Percentiles rank a stretch among this genome's conserved stretches.
These are phyloP conservation scores for Lysandra bellargus DNA, from an alignment of 2,888 invertebrate genomes.

Conservation along the genomic window DNA sequence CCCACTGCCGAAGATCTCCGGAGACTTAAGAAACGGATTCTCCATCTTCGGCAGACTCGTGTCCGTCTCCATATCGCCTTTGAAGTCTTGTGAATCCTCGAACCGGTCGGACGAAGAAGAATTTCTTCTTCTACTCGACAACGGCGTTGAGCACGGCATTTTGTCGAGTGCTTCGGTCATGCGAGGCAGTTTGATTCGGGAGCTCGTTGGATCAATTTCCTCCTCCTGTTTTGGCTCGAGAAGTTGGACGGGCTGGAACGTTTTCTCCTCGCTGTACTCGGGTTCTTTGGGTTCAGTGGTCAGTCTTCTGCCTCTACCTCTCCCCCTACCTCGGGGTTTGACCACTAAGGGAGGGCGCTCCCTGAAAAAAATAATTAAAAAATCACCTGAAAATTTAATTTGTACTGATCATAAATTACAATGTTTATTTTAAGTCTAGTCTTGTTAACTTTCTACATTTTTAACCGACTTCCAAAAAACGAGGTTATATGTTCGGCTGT, in stretches of 20 bases:
- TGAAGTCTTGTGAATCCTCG: slow-evolving; percentile 49
- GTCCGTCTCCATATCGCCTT: slow-evolving; percentile 49
- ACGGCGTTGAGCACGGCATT: slow-evolving; percentile 63
- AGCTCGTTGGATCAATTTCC: slow-evolving; percentile 68
- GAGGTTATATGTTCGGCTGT: no score
- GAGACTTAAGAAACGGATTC: slow-evolving; percentile 56
- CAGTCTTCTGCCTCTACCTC: slow-evolving; percentile 60
- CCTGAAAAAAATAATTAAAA: slow-evolving; percentile 49
- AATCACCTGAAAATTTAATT: not conserved
- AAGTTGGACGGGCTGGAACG: not conserved
- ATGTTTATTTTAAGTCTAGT: no score
- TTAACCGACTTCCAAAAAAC: no score
- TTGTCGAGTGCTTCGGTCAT: slow-evolving; percentile 74
- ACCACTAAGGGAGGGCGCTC: slow-evolving; percentile 65
- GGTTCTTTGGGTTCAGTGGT: slow-evolving; percentile 37
- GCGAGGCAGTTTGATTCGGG: slow-evolving; percentile 70
- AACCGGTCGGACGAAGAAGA: slow-evolving; percentile 51
- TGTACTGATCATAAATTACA: not conserved
- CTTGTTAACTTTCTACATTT: no score
- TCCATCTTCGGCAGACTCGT: slow-evolving; percentile 48
- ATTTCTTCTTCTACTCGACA: slow-evolving; percentile 59
- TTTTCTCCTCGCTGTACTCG: not conserved
- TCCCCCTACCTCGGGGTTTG: slow-evolving; percentile 65
- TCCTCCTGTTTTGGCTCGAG: slow-evolving; percentile 45
- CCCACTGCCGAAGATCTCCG: slow-evolving; percentile 48